Evolutionary conservation across 1,140 invertebrate genomes (phyloP).

Genomic region (Hyphantria cunea): DNA sequence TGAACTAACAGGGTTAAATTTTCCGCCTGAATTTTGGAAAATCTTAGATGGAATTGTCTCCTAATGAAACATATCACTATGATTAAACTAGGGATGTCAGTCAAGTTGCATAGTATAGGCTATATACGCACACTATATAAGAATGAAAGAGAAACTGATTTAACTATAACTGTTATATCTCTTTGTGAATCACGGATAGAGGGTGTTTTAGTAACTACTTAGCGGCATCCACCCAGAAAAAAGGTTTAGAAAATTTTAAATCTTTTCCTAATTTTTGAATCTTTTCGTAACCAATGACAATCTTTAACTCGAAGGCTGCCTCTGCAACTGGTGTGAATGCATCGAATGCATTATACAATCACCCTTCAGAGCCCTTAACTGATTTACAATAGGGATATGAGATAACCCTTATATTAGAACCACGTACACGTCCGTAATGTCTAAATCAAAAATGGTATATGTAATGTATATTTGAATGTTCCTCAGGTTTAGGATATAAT

Average conservation of each 20-base stretch:
- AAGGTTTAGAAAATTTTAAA: too few relatives aligned
- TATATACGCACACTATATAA: slow-evolving; percentile 10
- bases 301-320: not conserved
- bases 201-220: too few relatives aligned
- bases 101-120: slow-evolving; percentile 9
- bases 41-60: slow-evolving; percentile 33
- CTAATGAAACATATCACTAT: slow-evolving; percentile 39
- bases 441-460: slow-evolving; percentile 33
- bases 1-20: slow-evolving; percentile 33
- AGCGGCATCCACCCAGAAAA: too few relatives aligned
- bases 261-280: too few relatives aligned
- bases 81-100: slow-evolving; percentile 14
- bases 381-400: slow-evolving; percentile 4
- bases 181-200: not conserved
- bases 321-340: slow-evolving; percentile 1
- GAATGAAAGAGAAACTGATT: not conserved
- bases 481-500: not conserved
- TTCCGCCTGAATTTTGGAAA: slow-evolving; percentile 32
- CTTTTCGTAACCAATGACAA: too few relatives aligned
- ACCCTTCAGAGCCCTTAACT: slow-evolving; percentile 20
- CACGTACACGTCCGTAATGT: slow-evolving; percentile 31
- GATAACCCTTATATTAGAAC: slow-evolving; percentile 14
- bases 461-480: slow-evolving; percentile 12
- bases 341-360: slow-evolving; percentile 21
- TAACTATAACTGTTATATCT: not conserved